Evolutionary conservation across 2,113 vertebrate species (phyloP).

Genomic region (Nerophis ophidion): DNA sequence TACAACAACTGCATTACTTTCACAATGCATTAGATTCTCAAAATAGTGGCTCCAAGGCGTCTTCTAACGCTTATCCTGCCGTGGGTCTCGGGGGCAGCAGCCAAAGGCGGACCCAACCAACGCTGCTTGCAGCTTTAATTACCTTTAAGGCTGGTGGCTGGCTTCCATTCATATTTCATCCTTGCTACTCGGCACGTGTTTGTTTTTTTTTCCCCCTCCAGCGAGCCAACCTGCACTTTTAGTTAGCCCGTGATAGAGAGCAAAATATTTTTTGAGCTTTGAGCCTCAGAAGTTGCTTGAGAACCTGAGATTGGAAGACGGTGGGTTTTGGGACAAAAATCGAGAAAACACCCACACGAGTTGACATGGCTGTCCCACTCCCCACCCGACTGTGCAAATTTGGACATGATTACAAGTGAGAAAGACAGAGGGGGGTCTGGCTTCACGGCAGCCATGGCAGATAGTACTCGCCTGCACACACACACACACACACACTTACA

Average conservation of each 20-base stretch:
- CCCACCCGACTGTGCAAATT: conserved; percentile 70
- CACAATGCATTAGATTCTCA: too few relatives aligned
- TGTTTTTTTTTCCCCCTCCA: too few relatives aligned
- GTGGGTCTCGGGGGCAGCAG: too few relatives aligned
- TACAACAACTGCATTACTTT: too few relatives aligned
- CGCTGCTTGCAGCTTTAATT: conserved; percentile 45
- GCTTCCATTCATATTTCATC: conserved; percentile 41
- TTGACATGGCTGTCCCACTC: conserved; percentile 61
- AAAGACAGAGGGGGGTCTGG: conserved; percentile 73
- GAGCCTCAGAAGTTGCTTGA: conserved; percentile 56
- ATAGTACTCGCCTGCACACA: conserved; percentile 44
- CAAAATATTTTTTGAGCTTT: conserved; percentile 30
- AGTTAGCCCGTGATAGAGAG: conserved; percentile 17
- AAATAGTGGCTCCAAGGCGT: too few relatives aligned
- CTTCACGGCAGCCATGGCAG: conserved; percentile 63
- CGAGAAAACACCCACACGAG: conserved; percentile 67
- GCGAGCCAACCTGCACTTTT: conserved; percentile 30
- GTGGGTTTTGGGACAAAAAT: conserved; percentile 9
- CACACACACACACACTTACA: conserved; percentile 29
- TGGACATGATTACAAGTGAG: conserved; percentile 75
- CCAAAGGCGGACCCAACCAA: too few relatives aligned
- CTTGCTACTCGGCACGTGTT: conserved; percentile 47
- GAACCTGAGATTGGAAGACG: conserved; percentile 11
- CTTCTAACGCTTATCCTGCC: too few relatives aligned
- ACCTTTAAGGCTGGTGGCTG: conserved; percentile 24